Base-by-base conservation (phyloP, 2,113 vertebrate genomes). In the Damaliscus lunatus region DNA sequence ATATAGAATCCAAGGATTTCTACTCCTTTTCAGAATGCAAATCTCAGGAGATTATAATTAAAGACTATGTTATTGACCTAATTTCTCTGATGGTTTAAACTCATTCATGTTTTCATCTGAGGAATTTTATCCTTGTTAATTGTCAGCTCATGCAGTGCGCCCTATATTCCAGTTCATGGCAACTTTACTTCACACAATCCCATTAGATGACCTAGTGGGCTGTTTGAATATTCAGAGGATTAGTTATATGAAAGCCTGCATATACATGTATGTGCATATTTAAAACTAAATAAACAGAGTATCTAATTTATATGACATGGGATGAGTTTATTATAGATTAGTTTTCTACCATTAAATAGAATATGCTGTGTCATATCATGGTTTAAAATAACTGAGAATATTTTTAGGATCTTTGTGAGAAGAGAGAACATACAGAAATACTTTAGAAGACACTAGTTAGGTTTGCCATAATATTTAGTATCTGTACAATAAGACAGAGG, bases 21-120 rank as follows among this genome's bases (percentile, higher is more conserved):
- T 53, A 90, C 7, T 96, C 46, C 80, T 91, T 95, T 97, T 95
- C 78, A 91, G 83, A 96, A 94, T 74, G 88, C 87, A 96, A 95
- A 95, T 97, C 33, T 95, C 77, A 95, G 64, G 92, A 97, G 87
- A 96, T 98, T 96, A 97, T 4, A 86, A 55, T 90, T 96, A 96
- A 97, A 98, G 77, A 80, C n/a, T 74, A 40, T 88, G 59, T 60
- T 96, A 94, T 83, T 98, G 97, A 96, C 92, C 95, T 97, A 94
- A 96, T 98, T 97, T 97, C 92, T 95, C 31, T 95, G 91, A 84
- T 92, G 53, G 62, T 33, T 96, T 95, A 90, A 96, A 88, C 84
- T 95, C 88, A 92, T 94, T 97, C 77, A 91, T 94, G 55, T 94
- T 96, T 97, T 84, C 14, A 86, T 90, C 25, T 84, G 55, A 57